Evolutionary conservation across 1,140 invertebrate genomes (phyloP).

Genomic region (Mercenaria mercenaria): DNA sequence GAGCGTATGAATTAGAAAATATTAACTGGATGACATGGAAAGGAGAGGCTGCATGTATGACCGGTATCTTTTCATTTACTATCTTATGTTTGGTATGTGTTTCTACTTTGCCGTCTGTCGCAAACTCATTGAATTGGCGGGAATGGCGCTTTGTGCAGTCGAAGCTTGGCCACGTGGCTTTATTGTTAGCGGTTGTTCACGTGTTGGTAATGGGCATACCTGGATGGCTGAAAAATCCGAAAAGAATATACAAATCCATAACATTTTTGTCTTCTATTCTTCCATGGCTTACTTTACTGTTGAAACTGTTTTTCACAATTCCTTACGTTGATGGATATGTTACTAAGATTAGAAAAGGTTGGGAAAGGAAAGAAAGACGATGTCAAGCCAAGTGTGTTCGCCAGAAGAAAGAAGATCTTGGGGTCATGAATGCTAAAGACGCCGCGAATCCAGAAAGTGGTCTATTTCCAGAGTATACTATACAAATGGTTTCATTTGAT

Average conservation of each 20-base stretch:
- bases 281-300: constrained; percentile 75
- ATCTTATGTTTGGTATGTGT: constrained; percentile 78
- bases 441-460: no score
- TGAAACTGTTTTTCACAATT: constrained; percentile 73
- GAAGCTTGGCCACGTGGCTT: constrained; percentile 77
- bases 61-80: constrained; percentile 80
- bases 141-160: constrained; percentile 84
- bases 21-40: constrained; percentile 80
- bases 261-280: constrained; percentile 79
- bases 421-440: no score
- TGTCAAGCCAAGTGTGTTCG: constrained; percentile 67
- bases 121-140: constrained; percentile 79
- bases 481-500: no score
- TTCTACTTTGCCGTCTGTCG: constrained; percentile 81
- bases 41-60: constrained; percentile 77
- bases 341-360: constrained; percentile 75
- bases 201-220: constrained; percentile 78
- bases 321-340: constrained; percentile 74
- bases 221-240: constrained; percentile 72
- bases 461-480: no score
- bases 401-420: no score
- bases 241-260: constrained; percentile 70
- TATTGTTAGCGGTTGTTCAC: constrained; percentile 77
- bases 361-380: constrained; percentile 68
- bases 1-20: constrained; percentile 59